Conservation (phyloP, 2,113 vertebrate genomes). For the Ariopsis seemanni region DNA sequence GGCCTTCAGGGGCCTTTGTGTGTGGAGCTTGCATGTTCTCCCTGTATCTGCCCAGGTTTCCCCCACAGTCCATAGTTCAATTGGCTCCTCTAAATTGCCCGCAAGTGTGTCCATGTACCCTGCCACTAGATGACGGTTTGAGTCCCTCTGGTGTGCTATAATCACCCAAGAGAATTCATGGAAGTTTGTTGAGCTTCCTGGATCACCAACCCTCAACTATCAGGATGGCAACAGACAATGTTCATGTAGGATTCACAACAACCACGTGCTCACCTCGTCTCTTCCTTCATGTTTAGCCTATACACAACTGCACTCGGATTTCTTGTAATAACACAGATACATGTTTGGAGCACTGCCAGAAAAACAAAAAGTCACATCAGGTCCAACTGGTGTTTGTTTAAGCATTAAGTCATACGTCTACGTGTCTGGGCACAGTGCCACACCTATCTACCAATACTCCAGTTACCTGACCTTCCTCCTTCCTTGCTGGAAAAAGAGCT, state of each 20-base stretch:
- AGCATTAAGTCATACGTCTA: neutral
- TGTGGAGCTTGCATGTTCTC: too few relatives aligned
- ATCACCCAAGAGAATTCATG: too few relatives aligned
- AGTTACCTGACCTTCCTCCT: neutral
- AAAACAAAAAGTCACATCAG: neutral
- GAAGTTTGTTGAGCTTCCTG: too few relatives aligned
- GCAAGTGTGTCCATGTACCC: too few relatives aligned
- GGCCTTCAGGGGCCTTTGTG: too few relatives aligned
- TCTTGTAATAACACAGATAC: neutral
- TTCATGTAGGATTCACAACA: neutral
- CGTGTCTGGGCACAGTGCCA: neutral
- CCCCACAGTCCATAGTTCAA: too few relatives aligned
- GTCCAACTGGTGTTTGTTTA: neutral
- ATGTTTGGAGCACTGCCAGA: neutral
- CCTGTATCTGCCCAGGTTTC: too few relatives aligned
- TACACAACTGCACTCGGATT: neutral
- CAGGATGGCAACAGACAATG: too few relatives aligned
- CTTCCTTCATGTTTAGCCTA: neutral
- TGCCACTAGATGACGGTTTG: too few relatives aligned
- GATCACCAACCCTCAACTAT: too few relatives aligned
- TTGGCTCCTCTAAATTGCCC: too few relatives aligned
- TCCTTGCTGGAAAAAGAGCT: constrained; percentile 62
- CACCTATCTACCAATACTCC: neutral
- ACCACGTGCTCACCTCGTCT: neutral
- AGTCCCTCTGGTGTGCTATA: too few relatives aligned